Evolutionary conservation across 2,797 vertebrate genomes (phyloP).

Genomic region (Typhlichthys subterraneus): DNA sequence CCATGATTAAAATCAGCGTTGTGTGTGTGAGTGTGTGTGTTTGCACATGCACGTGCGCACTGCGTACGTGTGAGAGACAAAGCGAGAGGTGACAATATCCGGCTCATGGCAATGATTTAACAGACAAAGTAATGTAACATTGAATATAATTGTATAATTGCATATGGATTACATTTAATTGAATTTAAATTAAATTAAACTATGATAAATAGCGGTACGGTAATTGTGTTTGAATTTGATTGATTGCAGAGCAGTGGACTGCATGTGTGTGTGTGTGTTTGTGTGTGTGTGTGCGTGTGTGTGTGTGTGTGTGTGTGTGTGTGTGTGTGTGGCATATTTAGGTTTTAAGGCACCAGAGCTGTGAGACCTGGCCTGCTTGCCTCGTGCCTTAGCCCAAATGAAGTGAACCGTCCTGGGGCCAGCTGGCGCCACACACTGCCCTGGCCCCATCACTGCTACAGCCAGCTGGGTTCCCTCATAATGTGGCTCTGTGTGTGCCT

Average conservation of each 20-base stretch:
- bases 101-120: too few relatives aligned
- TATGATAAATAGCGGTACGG: constrained; percentile 36
- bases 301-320: neutral
- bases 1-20: constrained; percentile 19
- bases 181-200: constrained; percentile 21
- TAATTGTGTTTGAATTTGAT: constrained; percentile 48
- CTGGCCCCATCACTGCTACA: constrained; percentile 2
- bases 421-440: constrained; percentile 61
- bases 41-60: too few relatives aligned
- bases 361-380: constrained; percentile 49
- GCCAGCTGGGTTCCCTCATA: constrained; percentile 54
- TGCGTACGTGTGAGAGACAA: neutral
- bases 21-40: neutral
- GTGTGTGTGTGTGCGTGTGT: constrained; percentile 10
- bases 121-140: too few relatives aligned
- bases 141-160: too few relatives aligned
- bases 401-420: constrained; percentile 61
- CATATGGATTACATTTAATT: too few relatives aligned
- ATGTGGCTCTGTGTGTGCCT: constrained; percentile 17
- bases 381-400: constrained; percentile 50
- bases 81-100: neutral
- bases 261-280: neutral
- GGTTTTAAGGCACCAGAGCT: constrained; percentile 41
- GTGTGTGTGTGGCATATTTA: neutral
- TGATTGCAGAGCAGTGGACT: constrained; percentile 45